Percentiles rank a stretch among this genome's conserved stretches.
Conservation (phyloP, 2,797 vertebrate genomes). For the Hemibagrus guttatus region DNA sequence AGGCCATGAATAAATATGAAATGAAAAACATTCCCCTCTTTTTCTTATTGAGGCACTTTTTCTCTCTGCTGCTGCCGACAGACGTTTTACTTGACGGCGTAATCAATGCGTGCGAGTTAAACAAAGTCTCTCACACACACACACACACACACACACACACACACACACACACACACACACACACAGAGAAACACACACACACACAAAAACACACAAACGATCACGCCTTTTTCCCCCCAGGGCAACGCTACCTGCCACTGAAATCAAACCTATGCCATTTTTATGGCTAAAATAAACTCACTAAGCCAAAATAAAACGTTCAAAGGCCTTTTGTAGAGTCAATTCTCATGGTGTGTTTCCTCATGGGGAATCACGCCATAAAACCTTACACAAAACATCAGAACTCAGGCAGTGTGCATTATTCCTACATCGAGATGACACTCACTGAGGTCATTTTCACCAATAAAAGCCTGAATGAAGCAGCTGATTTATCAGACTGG, state of each 20-base stretch:
- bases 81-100: constrained; percentile 72
- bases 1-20: constrained; percentile 80
- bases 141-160: neutral
- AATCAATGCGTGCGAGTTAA: constrained; percentile 43
- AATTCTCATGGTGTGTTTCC: neutral
- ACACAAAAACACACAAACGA: neutral
- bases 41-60: constrained; percentile 72
- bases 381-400: neutral
- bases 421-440: no score
- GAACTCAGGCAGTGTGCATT: neutral
- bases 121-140: constrained; percentile 1
- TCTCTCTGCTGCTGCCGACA: constrained; percentile 69
- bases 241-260: neutral
- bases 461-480: neutral
- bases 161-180: neutral
- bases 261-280: constrained; percentile 31
- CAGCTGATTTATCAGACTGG: neutral
- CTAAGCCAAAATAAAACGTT: constrained; percentile 17
- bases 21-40: constrained; percentile 63
- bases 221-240: neutral
- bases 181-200: no score
- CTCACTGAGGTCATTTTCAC: no score
- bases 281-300: constrained; percentile 23
- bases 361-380: neutral
- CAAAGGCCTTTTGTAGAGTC: constrained; percentile 1